phyloP scores from a whole-genome alignment of 2,113 vertebrate genomes.

The Gambusia holbrooki region DNA sequence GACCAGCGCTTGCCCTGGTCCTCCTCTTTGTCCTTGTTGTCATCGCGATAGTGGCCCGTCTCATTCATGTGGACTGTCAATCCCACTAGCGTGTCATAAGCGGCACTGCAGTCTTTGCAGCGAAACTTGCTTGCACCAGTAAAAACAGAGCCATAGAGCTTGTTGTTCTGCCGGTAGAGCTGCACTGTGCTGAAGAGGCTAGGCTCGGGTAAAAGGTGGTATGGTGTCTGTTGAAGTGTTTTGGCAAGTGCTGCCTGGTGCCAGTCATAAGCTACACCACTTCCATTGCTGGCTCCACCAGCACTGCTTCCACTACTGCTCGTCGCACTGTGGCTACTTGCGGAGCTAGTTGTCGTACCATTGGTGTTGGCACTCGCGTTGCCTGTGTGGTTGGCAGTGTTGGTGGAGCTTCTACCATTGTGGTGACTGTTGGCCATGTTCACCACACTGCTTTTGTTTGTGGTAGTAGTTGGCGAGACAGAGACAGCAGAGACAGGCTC shows the following conservation, averaged over 20 bases:
- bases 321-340: constrained; percentile 74
- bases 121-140: constrained; percentile 98
- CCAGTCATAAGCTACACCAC: constrained; percentile 95
- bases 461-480: constrained; percentile 67
- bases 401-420: constrained; percentile 81
- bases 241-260: constrained; percentile 98
- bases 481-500: constrained; percentile 66
- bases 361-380: constrained; percentile 73
- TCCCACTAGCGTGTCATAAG: constrained; percentile 97
- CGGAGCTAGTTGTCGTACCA: constrained; percentile 70
- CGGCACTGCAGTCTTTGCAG: constrained; percentile 98
- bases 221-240: constrained; percentile 95
- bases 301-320: constrained; percentile 79
- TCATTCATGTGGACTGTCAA: constrained; percentile 99
- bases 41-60: constrained; percentile 97
- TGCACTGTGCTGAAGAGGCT: constrained; percentile 99
- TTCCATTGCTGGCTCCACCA: constrained; percentile 74
- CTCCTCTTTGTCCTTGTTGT: constrained; percentile 96
- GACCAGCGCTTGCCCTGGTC: constrained; percentile 96
- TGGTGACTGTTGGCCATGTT: constrained; percentile 71
- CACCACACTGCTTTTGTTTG: constrained; percentile 73
- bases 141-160: constrained; percentile 97
- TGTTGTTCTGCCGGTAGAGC: constrained; percentile 97
- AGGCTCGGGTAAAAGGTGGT: constrained; percentile 95
- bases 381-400: constrained; percentile 73